Evolutionary conservation across 2,113 vertebrate species (phyloP), one percentile per base, ranked within the genome.

Genomic region (Myxocyprinus asiaticus): DNA sequence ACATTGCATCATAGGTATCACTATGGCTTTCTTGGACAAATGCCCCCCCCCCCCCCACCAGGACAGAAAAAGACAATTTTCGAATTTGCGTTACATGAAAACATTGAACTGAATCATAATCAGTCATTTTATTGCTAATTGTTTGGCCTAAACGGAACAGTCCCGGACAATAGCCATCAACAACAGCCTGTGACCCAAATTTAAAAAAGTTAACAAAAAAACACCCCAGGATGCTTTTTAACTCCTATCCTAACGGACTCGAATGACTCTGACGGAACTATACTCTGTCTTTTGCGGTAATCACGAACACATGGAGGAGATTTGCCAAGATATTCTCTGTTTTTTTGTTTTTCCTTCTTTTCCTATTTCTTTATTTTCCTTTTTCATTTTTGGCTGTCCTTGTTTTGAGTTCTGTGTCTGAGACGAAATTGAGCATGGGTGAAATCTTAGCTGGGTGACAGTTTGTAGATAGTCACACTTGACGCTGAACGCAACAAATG

Each of bases 251-350:
- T 69, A 88, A 91, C 86, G 90, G 91, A 94, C 90, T 33, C 22
- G 22, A 33, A 83, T 84, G 67, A 84, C 82, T 86, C 68, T 91
- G 76, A 88, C 90, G 89, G 88, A 83, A 91, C 89, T 58, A 91
- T 88, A 87, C 82, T 90, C 90, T 91, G 90, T 90, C 91, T 92
- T 92, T 90, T 91, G 87, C 89, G 91, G 86, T 90, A 89, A 91
- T 88, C 84, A 86, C 88, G 88, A 92, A 94, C 90, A 90, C 87
- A 87, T 90, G 90, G 47, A 92, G 91, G 92, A 89, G 85, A 91
- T 83, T 85, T 92, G 90, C 91, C 92, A 93, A 88, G 83, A 79
- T 80, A 79, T 82, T 82, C 64, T 78, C 42, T 77, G 88, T 92
- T 88, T 69, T 89, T 87, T 68, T 80, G 7, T 61, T 22, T 15